Conservation (phyloP, 2,113 vertebrate genomes). For the Tetraodon nigroviridis region DNA sequence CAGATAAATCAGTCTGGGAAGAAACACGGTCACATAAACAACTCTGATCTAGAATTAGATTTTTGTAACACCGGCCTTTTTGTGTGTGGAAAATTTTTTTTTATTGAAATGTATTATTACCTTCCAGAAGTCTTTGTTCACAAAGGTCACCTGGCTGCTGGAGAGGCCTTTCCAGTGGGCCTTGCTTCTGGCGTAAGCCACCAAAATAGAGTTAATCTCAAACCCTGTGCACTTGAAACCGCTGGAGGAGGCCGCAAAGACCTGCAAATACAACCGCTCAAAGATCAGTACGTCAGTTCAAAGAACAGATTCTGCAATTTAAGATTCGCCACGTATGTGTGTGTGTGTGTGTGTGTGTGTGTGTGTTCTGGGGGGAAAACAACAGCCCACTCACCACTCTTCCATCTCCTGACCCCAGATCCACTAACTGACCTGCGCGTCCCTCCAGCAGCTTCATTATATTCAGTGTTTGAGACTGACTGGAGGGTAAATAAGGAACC, state of each 20-base stretch:
- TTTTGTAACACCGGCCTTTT: background rate
- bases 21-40: background rate
- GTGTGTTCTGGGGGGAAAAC: background rate
- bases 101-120: constrained; percentile 23
- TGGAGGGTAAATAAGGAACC: constrained; percentile 76
- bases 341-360: too few species aligned
- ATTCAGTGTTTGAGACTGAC: constrained; percentile 65
- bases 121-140: constrained; percentile 76
- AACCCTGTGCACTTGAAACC: constrained; percentile 75
- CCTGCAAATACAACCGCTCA: constrained; percentile 37
- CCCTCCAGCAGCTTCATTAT: constrained; percentile 68
- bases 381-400: constrained; percentile 57
- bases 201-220: constrained; percentile 75
- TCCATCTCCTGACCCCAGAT: constrained; percentile 77
- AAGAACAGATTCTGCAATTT: background rate
- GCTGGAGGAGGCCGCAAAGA: constrained; percentile 67
- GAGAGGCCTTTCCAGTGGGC: constrained; percentile 63
- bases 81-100: background rate
- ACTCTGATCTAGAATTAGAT: background rate
- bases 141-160: constrained; percentile 55
- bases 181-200: constrained; percentile 60
- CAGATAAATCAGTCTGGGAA: constrained; percentile 69
- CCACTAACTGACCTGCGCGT: constrained; percentile 64
- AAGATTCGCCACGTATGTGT: too few species aligned
- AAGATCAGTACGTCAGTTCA: background rate